Base-by-base conservation (phyloP, 2,797 vertebrate species). In the Alauda arvensis region DNA sequence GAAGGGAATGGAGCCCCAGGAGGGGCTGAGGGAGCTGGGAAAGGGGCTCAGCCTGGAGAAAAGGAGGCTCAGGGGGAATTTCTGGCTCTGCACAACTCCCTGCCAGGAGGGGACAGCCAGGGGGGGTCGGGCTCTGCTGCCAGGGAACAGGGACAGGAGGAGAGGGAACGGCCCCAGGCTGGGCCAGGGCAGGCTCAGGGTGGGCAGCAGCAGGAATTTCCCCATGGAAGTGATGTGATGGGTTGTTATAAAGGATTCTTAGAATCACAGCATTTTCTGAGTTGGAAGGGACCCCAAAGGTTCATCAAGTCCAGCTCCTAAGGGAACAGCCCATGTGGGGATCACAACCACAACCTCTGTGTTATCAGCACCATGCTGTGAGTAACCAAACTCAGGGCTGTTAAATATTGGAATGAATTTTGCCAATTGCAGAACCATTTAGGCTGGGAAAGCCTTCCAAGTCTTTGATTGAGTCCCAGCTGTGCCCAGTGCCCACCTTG, bases 391-490 rank as follows among this genome's bases (percentile, higher is more conserved):
- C 28, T n/a, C 39, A 18, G 48, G 33, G 14, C 1, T 40, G 12
- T 31, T 23, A 31, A 39, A 31, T 33, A 33, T 4, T 53, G 25
- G 16, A 53, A 60, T 53, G 3, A 68, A 53, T 61, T 34, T 21
- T 46, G 46, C 25, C 33, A 53, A 2, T 11, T 31, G 8, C 33
- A 61, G 33, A 33, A 76, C 26, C 13, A 10, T 0, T 33, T 0
- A 10, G 2, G 9, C 0, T 52, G 39, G 55, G 33, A 8, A 52
- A 67, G 2, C 1, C 16, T 11, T 52, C 8, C n/a, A 0, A 74
- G 61, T 0, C 52, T 42, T 42, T 42, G 52, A 51, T 2, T 0
- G 2, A 33, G 40, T 11, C 19, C 70, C 4, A 28, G 10, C 53
- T 21, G 53, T 83, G n/a, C 53, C 51, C 10, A 0, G 6, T 52